Evolutionary conservation across 2,888 invertebrate species (phyloP).

Genomic region (Boloria euphrosyne): DNA sequence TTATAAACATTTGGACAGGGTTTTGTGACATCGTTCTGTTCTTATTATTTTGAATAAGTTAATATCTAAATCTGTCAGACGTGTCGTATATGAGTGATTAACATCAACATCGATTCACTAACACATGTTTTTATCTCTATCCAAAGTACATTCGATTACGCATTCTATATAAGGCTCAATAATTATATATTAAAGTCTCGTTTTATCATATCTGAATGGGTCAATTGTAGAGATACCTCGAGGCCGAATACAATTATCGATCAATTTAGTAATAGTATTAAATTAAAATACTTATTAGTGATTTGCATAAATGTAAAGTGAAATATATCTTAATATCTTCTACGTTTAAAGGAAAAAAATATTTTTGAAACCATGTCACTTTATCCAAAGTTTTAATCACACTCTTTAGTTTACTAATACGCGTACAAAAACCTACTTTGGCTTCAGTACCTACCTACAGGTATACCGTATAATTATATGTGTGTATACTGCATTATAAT

Average conservation of each 20-base stretch:
- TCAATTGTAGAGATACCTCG: slow-evolving; percentile 3
- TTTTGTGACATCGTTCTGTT: too few species aligned
- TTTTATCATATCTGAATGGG: slow-evolving; percentile 12
- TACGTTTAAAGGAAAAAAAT: too few species aligned
- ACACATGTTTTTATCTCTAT: slow-evolving; percentile 4
- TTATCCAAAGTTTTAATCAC: too few species aligned
- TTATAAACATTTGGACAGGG: too few species aligned
- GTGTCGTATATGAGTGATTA: neutral
- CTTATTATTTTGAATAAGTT: too few species aligned
- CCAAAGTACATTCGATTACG: slow-evolving; percentile 3
- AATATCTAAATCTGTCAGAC: neutral
- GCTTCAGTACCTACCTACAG: too few species aligned
- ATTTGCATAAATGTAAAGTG: neutral
- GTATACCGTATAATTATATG: too few species aligned
- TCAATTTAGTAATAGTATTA: neutral
- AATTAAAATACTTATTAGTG: neutral
- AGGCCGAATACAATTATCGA: neutral
- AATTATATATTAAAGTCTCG: slow-evolving; percentile 8
- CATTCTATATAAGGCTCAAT: neutral
- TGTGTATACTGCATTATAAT: too few species aligned
- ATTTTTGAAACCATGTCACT: too few species aligned
- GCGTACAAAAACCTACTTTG: too few species aligned
- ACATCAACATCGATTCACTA: neutral
- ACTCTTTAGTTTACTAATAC: too few species aligned
- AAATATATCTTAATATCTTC: too few species aligned